These are phyloP conservation scores for Phyllotis vaccarum DNA, from an alignment of 2,797 vertebrate genomes.

Conservation along the genomic window DNA sequence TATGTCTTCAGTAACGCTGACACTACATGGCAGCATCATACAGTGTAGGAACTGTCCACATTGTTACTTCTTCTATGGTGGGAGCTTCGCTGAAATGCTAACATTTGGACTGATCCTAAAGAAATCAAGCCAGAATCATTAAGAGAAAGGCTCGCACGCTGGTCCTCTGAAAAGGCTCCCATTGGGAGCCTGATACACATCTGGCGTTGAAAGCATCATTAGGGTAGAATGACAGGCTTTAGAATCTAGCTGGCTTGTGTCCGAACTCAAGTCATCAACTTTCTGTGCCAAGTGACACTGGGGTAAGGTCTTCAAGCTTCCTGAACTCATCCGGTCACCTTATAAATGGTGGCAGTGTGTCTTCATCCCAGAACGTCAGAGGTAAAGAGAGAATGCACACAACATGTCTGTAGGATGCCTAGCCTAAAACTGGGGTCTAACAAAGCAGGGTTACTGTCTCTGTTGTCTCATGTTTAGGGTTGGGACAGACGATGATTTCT, in stretches of 20 bases:
- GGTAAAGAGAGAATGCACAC: background rate
- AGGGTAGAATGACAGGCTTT: background rate
- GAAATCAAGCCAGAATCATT: background rate
- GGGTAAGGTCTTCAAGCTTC: background rate
- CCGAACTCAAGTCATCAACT: background rate
- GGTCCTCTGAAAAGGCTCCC: background rate
- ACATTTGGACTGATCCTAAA: background rate
- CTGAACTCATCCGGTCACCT: background rate
- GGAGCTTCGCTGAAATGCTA: background rate
- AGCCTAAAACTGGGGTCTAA: background rate
- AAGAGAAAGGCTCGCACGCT: background rate
- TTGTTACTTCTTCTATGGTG: background rate
- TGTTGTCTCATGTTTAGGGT: conserved; percentile 49
- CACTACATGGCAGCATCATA: background rate
- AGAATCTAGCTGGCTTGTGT: background rate
- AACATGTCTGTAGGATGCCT: background rate
- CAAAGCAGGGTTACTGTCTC: conserved; percentile 56
- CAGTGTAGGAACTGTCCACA: background rate
- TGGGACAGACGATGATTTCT: conserved; percentile 24
- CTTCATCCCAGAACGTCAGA: conserved; percentile 10
- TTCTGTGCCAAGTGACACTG: background rate
- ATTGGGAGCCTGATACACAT: background rate
- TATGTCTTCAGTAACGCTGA: background rate
- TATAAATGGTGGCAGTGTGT: background rate
- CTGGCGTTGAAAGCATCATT: background rate